Conservation (phyloP, 1,140 invertebrate species). For the Euschistus heros region DNA sequence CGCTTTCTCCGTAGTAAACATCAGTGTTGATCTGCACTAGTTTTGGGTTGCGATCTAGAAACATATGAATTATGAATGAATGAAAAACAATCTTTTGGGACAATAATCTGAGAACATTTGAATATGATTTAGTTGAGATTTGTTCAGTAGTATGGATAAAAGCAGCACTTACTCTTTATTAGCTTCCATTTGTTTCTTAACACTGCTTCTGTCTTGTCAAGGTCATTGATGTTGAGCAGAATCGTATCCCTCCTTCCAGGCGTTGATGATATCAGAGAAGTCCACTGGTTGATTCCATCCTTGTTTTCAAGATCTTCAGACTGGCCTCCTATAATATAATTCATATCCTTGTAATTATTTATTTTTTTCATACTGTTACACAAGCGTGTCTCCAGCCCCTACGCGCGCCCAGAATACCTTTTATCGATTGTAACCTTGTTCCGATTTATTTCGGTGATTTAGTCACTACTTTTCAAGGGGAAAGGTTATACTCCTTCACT, state of each 20-base stretch:
- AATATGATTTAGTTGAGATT: not conserved
- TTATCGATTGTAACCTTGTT: no score
- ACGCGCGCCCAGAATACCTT: no score
- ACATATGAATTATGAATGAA: not conserved
- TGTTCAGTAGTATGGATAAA: not conserved
- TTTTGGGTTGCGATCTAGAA: slow-evolving; percentile 1
- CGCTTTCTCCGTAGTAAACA: slow-evolving; percentile 7
- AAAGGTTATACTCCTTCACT: no score
- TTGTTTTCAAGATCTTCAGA: not conserved
- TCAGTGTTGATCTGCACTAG: not conserved
- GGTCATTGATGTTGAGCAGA: slow-evolving; percentile 2
- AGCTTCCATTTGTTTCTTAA: slow-evolving; percentile 12
- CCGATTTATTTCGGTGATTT: no score
- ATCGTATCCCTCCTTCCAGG: not conserved
- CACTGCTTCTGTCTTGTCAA: not conserved
- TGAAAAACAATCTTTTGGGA: not conserved
- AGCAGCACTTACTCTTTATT: slow-evolving; percentile 1
- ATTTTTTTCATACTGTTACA: not conserved
- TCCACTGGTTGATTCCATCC: slow-evolving; percentile 18
- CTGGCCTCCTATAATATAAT: slow-evolving; percentile 7
- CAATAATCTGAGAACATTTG: not conserved
- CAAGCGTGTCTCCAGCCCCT: no score
- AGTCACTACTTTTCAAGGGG: no score
- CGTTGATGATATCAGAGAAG: not conserved
- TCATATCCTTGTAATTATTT: no score